Percentiles rank a stretch among this genome's conserved stretches.
Conservation (phyloP, 2,113 vertebrate genomes). For the Nothobranchius furzeri region DNA sequence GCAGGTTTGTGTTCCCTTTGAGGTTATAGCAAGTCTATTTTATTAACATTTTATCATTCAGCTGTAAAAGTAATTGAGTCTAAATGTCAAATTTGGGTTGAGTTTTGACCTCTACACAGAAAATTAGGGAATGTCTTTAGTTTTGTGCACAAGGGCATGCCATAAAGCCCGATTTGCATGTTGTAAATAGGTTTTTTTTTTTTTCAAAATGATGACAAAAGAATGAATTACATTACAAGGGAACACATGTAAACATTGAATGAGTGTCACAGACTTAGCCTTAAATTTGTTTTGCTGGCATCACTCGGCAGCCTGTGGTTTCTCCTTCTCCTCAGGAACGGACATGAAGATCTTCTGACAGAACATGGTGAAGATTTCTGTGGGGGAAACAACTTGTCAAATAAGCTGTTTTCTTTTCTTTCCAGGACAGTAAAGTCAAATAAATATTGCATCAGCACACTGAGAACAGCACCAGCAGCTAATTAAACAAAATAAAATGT, state of each 20-base stretch:
- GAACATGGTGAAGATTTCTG: constrained; percentile 80
- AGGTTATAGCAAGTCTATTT: background rate
- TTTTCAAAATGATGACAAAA: background rate
- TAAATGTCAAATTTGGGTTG: background rate
- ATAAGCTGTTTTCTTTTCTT: constrained; percentile 31
- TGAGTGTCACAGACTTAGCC: constrained; percentile 12
- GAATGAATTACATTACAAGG: constrained; percentile 7
- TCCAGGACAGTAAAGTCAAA: constrained; percentile 9
- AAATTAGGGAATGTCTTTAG: background rate
- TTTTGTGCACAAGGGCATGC: too few species aligned
- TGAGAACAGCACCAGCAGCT: background rate
- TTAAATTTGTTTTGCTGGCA: background rate
- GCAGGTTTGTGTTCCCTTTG: constrained; percentile 1
- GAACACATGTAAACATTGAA: constrained; percentile 51
- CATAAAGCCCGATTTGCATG: background rate
- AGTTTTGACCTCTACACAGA: background rate
- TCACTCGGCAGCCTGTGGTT: constrained; percentile 46
- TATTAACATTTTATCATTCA: constrained; percentile 1
- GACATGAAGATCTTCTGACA: constrained; percentile 82
- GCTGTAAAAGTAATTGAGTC: constrained; percentile 14
- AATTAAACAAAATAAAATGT: constrained; percentile 21
- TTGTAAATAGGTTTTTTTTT: background rate
- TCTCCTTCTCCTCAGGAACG: constrained; percentile 73
- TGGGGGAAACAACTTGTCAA: constrained; percentile 43
- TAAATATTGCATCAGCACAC: background rate